These are phyloP conservation scores for Coregonus suidteri DNA, from an alignment of 2,797 vertebrate species.

Conservation along the genomic window DNA sequence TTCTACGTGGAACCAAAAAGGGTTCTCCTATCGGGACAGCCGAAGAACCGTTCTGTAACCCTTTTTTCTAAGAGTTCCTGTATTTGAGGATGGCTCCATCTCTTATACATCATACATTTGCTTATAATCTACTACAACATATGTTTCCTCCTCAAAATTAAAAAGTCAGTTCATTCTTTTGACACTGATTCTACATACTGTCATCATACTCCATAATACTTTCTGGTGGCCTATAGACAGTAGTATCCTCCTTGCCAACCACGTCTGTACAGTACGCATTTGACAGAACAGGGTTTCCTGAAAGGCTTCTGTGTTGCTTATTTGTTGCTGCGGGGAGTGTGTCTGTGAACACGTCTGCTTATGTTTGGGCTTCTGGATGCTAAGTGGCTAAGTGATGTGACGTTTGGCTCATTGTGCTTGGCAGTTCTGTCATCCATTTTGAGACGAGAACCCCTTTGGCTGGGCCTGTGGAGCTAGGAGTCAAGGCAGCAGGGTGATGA, in stretches of 20 bases:
- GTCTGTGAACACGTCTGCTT: neutral
- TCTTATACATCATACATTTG: neutral
- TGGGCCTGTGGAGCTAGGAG: constrained; percentile 22
- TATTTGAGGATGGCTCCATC: too few relatives aligned
- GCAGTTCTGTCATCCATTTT: constrained; percentile 12
- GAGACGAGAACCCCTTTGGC: constrained; percentile 13
- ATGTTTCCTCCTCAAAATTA: neutral
- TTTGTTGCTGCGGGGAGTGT: constrained; percentile 4
- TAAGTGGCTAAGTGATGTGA: constrained; percentile 39
- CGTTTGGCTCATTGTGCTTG: constrained; percentile 30
- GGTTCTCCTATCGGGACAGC: too few relatives aligned
- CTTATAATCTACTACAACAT: neutral
- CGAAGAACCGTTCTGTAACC: too few relatives aligned
- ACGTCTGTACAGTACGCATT: constrained; percentile 7
- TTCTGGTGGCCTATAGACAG: neutral
- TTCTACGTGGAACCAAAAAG: too few relatives aligned
- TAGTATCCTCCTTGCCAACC: neutral
- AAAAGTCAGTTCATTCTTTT: neutral
- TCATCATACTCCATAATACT: neutral
- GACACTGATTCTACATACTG: neutral
- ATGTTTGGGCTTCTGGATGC: neutral
- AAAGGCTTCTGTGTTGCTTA: neutral
- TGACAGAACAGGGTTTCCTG: constrained; percentile 24
- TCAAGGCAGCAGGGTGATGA: constrained; percentile 11
- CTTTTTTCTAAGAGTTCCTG: too few relatives aligned